phyloP scores from a whole-genome alignment of 2,888 invertebrate species.

The Ornithoptera priamus region DNA sequence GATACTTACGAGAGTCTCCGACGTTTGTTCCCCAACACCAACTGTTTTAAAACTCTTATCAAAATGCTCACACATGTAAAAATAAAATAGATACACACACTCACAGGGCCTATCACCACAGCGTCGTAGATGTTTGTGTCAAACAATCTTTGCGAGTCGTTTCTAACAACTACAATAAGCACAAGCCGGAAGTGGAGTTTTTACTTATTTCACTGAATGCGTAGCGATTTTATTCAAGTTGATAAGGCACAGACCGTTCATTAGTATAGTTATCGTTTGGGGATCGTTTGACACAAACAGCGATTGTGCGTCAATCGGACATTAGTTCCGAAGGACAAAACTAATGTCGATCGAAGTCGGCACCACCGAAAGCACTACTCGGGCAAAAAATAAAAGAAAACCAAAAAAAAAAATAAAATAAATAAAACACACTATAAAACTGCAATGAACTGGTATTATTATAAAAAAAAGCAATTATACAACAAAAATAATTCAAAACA shows the following conservation, averaged over 20 bases:
- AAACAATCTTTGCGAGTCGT: slow-evolving; percentile 45
- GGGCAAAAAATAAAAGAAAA: slow-evolving; percentile 62
- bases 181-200: slow-evolving; percentile 12
- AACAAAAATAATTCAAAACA: slow-evolving; percentile 87
- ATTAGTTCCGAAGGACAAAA: slow-evolving; percentile 52
- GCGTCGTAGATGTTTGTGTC: slow-evolving; percentile 55
- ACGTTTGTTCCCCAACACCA: slow-evolving; percentile 74
- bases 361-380: slow-evolving; percentile 60
- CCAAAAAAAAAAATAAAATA: slow-evolving; percentile 56
- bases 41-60: slow-evolving; percentile 60
- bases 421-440: slow-evolving; percentile 84
- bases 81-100: slow-evolving; percentile 43
- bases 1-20: slow-evolving; percentile 66
- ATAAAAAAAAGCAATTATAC: slow-evolving; percentile 86
- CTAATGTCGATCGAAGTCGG: slow-evolving; percentile 45
- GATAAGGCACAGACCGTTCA: slow-evolving; percentile 42
- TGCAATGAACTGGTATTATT: slow-evolving; percentile 87
- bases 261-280: slow-evolving; percentile 26
- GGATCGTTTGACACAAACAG: slow-evolving; percentile 69
- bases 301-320: slow-evolving; percentile 43
- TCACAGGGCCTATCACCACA: slow-evolving; percentile 54
- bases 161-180: slow-evolving; percentile 22
- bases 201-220: slow-evolving; percentile 6
- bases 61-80: slow-evolving; percentile 59
- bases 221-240: slow-evolving; percentile 18